These are phyloP conservation scores for mouse (Mus musculus) DNA, from an alignment of 2,113 vertebrate species.

Conservation along the genomic window GRCm39 chr3:57355501-57356000, in stretches of 20 bases:
- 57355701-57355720: conserved; percentile 8
- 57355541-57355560: background rate
- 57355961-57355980: background rate
- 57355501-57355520: background rate
- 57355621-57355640: background rate
- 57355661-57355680: background rate
- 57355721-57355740: background rate
- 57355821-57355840: background rate
- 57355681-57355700: background rate
- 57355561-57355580: background rate
- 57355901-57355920: background rate
- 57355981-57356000: background rate
- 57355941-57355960: conserved; percentile 25
- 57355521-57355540: background rate
- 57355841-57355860: background rate
- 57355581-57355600: background rate
- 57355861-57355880: background rate
- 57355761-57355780: background rate
- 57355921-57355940: background rate
- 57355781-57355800: background rate
- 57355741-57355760: background rate
- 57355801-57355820: background rate
- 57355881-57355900: background rate
- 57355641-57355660: background rate
- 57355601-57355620: background rate